Percentiles rank a stretch among this genome's conserved stretches.
phyloP scores from a whole-genome alignment of 1,140 invertebrate species.

The Drosophila novamexicana region DNA sequence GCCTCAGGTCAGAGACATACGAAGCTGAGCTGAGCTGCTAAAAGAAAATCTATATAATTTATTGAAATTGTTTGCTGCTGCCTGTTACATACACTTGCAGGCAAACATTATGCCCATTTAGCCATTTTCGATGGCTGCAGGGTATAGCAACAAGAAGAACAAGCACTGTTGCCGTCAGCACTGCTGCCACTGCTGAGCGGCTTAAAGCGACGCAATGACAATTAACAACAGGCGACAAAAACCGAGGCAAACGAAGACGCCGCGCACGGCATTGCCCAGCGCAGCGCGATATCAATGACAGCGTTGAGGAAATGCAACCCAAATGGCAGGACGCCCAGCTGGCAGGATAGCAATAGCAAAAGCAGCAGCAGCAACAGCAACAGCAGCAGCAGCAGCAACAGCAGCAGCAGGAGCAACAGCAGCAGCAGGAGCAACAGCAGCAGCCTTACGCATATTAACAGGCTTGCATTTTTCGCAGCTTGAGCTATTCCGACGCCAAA shows the following conservation, averaged over 20 bases:
- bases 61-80: too few species aligned
- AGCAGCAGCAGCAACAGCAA: not conserved
- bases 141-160: conserved; percentile 1
- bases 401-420: not conserved
- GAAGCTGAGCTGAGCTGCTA: too few species aligned
- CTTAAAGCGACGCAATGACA: conserved; percentile 78
- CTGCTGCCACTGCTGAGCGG: conserved; percentile 45
- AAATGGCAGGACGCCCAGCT: conserved; percentile 23
- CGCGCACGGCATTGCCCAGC: not conserved
- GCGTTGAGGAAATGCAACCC: conserved; percentile 25
- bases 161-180: conserved; percentile 26
- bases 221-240: conserved; percentile 77
- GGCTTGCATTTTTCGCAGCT: conserved; percentile 57
- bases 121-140: too few species aligned
- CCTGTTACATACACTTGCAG: too few species aligned
- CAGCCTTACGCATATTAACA: conserved; percentile 75
- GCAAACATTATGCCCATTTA: too few species aligned
- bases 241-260: conserved; percentile 18
- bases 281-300: conserved; percentile 69
- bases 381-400: not conserved
- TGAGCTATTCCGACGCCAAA: conserved; percentile 1
- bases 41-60: too few species aligned
- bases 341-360: conserved; percentile 10
- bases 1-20: too few species aligned
- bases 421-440: conserved; percentile 30